These are phyloP conservation scores for Callinectes sapidus DNA, from an alignment of 2,888 invertebrate species.

Conservation along the genomic window DNA sequence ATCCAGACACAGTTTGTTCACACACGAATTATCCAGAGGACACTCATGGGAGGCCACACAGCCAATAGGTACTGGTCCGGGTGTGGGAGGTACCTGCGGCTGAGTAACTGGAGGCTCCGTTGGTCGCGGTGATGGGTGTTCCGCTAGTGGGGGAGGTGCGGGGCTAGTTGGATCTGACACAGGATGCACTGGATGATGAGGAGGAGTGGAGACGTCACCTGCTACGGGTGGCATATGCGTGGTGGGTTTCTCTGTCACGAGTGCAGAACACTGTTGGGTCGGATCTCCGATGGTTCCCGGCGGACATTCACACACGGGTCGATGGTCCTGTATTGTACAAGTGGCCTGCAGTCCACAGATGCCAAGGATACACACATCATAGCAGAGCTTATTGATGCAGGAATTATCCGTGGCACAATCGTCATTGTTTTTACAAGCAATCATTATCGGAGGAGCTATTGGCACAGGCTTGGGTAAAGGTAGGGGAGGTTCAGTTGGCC, in stretches of 20 bases:
- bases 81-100: slow-evolving; percentile 73
- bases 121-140: slow-evolving; percentile 48
- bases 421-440: slow-evolving; percentile 84
- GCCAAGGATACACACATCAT: slow-evolving; percentile 88
- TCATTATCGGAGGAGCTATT: slow-evolving; percentile 78
- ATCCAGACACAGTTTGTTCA: slow-evolving; percentile 73
- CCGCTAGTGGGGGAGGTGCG: slow-evolving; percentile 37
- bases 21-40: slow-evolving; percentile 75
- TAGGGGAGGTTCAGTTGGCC: slow-evolving; percentile 33
- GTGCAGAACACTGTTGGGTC: slow-evolving; percentile 73
- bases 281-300: slow-evolving; percentile 81
- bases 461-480: slow-evolving; percentile 42
- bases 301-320: slow-evolving; percentile 89
- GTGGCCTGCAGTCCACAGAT: slow-evolving; percentile 86
- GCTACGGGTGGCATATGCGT: slow-evolving; percentile 29
- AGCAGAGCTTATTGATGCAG: slow-evolving; percentile 90
- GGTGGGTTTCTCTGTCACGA: slow-evolving; percentile 45
- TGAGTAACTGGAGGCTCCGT: slow-evolving; percentile 72
- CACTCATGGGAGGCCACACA: slow-evolving; percentile 83
- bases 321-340: slow-evolving; percentile 88
- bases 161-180: slow-evolving; percentile 47
- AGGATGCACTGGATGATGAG: slow-evolving; percentile 43
- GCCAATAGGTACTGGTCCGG: slow-evolving; percentile 66
- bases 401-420: slow-evolving; percentile 91
- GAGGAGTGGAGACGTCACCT: not conserved